Conservation (phyloP, 2,888 invertebrate species). For the Phyto melanocephala region DNA sequence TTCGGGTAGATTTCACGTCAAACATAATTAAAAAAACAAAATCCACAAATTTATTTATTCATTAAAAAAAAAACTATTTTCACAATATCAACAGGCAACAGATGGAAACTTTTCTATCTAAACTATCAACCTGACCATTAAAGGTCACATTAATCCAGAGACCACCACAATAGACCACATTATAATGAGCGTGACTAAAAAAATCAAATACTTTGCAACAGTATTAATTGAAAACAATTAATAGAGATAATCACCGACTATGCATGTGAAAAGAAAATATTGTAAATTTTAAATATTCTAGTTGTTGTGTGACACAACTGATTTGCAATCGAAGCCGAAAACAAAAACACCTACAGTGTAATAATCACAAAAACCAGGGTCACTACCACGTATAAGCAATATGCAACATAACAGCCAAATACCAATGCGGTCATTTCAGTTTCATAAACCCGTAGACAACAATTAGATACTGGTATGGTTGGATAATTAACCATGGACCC, state of each 20-base stretch:
- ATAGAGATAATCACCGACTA: conserved; percentile 63
- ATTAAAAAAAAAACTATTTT: no score
- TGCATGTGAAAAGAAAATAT: conserved; percentile 33
- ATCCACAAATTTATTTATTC: no score
- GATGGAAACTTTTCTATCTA: no score
- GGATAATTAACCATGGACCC: conserved; percentile 52
- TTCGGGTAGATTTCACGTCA: no score
- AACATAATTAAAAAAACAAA: no score
- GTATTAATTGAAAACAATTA: conserved; percentile 64
- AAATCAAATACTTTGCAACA: conserved; percentile 1
- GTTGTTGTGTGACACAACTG: conserved; percentile 60
- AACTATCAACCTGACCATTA: conserved; percentile 30
- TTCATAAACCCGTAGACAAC: background rate
- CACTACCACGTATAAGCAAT: conserved; percentile 27
- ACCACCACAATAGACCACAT: conserved; percentile 62
- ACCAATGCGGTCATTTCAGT: no score
- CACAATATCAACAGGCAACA: no score
- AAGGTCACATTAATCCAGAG: conserved; percentile 50
- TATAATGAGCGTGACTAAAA: conserved; percentile 54
- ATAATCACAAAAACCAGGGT: conserved; percentile 44
- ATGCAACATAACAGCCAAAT: background rate
- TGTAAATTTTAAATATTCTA: background rate
- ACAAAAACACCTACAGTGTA: conserved; percentile 36
- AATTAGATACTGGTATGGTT: background rate
- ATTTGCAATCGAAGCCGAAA: conserved; percentile 57